Percentiles rank a stretch among this genome's conserved stretches.
Conservation (phyloP, 1,140 invertebrate genomes). For the Drosophila quadrilineata region DNA sequence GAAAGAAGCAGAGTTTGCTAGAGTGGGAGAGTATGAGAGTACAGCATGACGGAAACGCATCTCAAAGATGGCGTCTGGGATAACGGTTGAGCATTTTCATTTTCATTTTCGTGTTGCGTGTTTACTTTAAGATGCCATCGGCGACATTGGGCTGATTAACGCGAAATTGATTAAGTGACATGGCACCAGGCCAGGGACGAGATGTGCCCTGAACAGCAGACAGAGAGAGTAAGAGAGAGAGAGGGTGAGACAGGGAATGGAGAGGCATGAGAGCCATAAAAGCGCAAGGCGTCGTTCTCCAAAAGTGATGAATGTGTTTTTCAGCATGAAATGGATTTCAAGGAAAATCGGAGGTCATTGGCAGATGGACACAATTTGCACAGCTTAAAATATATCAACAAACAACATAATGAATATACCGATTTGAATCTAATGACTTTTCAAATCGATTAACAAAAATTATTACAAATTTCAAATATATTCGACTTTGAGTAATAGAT, state of each 20-base stretch:
- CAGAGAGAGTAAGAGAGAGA: background rate
- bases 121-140: conserved; percentile 67
- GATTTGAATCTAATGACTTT: no score
- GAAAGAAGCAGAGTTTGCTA: background rate
- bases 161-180: conserved; percentile 78
- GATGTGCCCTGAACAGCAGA: no score
- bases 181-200: conserved; percentile 25
- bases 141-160: conserved; percentile 73
- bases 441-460: conserved; percentile 2
- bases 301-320: conserved; percentile 48
- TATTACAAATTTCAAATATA: no score
- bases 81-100: conserved; percentile 46
- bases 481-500: no score
- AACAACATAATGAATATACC: no score
- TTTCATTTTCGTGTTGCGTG: conserved; percentile 37
- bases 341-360: conserved; percentile 13
- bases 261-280: conserved; percentile 11
- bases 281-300: conserved; percentile 17
- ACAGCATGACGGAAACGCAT: conserved; percentile 44
- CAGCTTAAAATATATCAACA: conserved; percentile 1
- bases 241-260: background rate
- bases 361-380: background rate
- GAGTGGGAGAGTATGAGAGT: background rate
- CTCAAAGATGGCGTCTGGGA: conserved; percentile 47
- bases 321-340: conserved; percentile 4